Base-by-base conservation (phyloP, 2,888 invertebrate genomes). In the Euplagia quadripunctaria region DNA sequence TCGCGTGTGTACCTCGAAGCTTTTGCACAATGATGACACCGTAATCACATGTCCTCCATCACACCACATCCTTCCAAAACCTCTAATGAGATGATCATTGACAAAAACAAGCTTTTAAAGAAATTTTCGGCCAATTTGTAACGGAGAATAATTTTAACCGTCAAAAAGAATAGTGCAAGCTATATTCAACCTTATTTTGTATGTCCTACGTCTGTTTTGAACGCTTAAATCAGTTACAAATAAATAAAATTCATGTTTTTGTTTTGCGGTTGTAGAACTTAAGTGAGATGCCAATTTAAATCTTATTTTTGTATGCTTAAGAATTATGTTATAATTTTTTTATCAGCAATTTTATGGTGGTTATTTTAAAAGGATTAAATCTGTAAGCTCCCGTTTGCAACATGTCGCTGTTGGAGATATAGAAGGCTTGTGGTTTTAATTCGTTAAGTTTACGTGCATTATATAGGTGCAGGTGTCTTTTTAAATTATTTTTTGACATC, bases 381-480 rank as follows among this genome's bases (percentile, higher is more conserved):
- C 68, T 64, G 68, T 65, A 43, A 42, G 79, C 82, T 82, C 76
- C 80, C 83, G 83, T 83, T 84, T 80, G 84, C 83, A 83, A 84
- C n/a, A 84, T 83, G 83, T 79, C 73, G 82, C 43, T 81, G 71
- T 78, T 49, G 65, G 65, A 46, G 42, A 67, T 70, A 71, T 73
- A 71, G 71, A 77, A 71, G 70, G 71, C 11, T 68, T 82, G 82
- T 64, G 84, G 83, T 83, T 82, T 76, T 66, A 52, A 72, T 77
- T 65, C 68, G 77, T 71, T 52, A 49, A 41, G 46, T 63, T 66
- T 46, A 51, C 14, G 20, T 64, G 12, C 46, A 43, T 12, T 42
- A 12, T 61, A 31, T 12, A 31, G 0, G 12, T 12, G 20, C 58
- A 55, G 55, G n/a, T 55, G 55, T 55, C n/a, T 55, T 52, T 52